Evolutionary conservation across 2,888 invertebrate genomes (phyloP).

Genomic region (Drosophila subsilvestris): DNA sequence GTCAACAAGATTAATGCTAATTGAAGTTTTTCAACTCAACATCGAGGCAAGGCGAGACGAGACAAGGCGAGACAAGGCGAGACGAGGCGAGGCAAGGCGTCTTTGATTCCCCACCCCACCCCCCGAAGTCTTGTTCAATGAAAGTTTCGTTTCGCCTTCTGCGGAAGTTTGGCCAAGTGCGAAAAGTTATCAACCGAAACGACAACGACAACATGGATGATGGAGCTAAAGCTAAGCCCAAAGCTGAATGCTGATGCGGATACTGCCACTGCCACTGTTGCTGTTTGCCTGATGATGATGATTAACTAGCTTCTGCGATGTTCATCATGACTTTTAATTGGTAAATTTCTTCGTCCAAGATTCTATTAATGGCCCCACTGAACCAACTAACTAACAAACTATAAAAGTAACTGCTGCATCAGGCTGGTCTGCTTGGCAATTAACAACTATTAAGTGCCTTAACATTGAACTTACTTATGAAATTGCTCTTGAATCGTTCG

Average conservation of each 20-base stretch:
- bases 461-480: conserved; percentile 37
- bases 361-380: conserved; percentile 39
- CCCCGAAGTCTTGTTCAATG: conserved; percentile 47
- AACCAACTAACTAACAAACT: conserved; percentile 14
- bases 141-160: conserved; percentile 42
- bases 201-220: conserved; percentile 44
- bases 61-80: conserved; percentile 7
- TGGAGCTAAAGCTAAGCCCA: conserved; percentile 3
- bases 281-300: conserved; percentile 19
- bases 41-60: conserved; percentile 8
- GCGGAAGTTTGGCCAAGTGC: conserved; percentile 59
- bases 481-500: conserved; percentile 31
- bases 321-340: conserved; percentile 45
- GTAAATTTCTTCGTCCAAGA: conserved; percentile 37
- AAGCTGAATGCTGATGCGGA: conserved; percentile 10
- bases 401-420: conserved; percentile 16
- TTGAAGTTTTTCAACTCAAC: conserved; percentile 55
- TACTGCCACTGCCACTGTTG: neutral
- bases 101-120: conserved; percentile 12
- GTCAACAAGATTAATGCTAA: conserved; percentile 68
- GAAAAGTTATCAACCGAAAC: conserved; percentile 58
- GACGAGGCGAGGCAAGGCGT: neutral
- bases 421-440: conserved; percentile 29
- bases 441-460: conserved; percentile 42
- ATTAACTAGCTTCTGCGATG: conserved; percentile 32